These are phyloP conservation scores for Sebastes alutus DNA, from an alignment of 2,797 vertebrate species.

Conservation along the genomic window DNA sequence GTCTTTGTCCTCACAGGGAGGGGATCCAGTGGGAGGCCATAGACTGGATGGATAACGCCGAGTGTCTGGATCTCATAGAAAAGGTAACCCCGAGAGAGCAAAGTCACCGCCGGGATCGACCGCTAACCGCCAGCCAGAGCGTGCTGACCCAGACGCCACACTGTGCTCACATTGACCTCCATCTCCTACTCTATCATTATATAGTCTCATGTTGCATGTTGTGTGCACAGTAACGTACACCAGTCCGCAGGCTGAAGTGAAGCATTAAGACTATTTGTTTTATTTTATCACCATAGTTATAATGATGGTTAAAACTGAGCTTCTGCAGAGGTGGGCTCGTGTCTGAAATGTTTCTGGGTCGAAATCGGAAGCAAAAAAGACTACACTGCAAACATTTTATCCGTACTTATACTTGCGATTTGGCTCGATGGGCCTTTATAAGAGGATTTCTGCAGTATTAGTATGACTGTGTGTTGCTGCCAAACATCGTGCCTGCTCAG, in stretches of 20 bases:
- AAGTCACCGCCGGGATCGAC: constrained; percentile 47
- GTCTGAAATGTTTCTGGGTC: constrained; percentile 15
- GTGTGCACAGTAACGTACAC: constrained; percentile 69
- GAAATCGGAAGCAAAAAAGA: constrained; percentile 18
- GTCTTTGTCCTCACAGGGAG: constrained; percentile 82
- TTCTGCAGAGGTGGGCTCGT: constrained; percentile 8
- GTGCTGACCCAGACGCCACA: constrained; percentile 62
- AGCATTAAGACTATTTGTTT: constrained; percentile 49
- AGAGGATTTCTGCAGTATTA: constrained; percentile 4
- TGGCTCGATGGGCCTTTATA: not conserved
- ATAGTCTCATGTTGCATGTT: constrained; percentile 64
- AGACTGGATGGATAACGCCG: constrained; percentile 96
- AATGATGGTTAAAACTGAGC: constrained; percentile 28
- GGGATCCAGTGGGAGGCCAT: constrained; percentile 93
- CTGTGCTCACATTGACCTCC: constrained; percentile 61
- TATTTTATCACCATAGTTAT: constrained; percentile 52
- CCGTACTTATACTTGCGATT: not conserved
- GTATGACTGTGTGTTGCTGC: constrained; percentile 3
- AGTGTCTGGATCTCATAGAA: constrained; percentile 93
- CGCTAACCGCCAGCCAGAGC: constrained; percentile 59
- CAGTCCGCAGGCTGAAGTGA: constrained; percentile 45
- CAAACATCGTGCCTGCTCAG: not conserved
- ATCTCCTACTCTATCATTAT: constrained; percentile 66
- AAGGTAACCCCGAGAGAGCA: constrained; percentile 80
- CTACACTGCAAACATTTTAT: not conserved